Percentiles rank a stretch among this genome's conserved stretches.
Evolutionary conservation across 2,113 vertebrate species (phyloP).

Genomic region (Pollachius pollachius): DNA sequence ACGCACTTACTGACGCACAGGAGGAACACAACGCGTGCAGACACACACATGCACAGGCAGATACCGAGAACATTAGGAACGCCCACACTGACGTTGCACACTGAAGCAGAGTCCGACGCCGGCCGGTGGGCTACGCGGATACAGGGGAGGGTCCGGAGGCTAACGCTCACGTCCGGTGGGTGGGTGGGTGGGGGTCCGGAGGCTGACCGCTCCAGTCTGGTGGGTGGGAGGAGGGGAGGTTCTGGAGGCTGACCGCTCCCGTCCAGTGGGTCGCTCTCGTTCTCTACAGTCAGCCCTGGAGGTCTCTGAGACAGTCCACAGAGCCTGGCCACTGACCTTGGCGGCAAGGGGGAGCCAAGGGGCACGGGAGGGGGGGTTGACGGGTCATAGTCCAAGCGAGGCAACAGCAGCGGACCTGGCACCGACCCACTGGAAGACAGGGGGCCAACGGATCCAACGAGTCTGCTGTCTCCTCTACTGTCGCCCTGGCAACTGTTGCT

Average conservation of each 20-base stretch:
- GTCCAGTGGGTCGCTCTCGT: slow-evolving; percentile 53
- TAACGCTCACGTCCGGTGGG: slow-evolving; percentile 17
- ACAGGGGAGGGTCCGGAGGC: slow-evolving; percentile 23
- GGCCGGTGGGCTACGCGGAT: slow-evolving; percentile 50
- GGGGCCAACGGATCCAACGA: slow-evolving; percentile 40
- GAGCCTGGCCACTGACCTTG: slow-evolving; percentile 16
- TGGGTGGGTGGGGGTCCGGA: slow-evolving; percentile 25
- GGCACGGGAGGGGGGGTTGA: slow-evolving; percentile 19
- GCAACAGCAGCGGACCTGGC: slow-evolving; percentile 68
- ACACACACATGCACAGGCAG: slow-evolving; percentile 58
- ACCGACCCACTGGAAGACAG: slow-evolving; percentile 33
- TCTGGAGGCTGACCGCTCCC: background rate
- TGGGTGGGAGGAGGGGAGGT: slow-evolving; percentile 28
- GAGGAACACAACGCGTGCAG: slow-evolving; percentile 42
- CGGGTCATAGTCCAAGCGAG: slow-evolving; percentile 64
- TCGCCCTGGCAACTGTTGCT: slow-evolving; percentile 41
- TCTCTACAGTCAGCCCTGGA: slow-evolving; percentile 46
- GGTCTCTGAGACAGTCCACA: slow-evolving; percentile 46
- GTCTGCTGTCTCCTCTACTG: slow-evolving; percentile 33
- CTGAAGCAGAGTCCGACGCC: slow-evolving; percentile 53
- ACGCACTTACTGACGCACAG: slow-evolving; percentile 13
- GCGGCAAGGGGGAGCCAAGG: background rate
- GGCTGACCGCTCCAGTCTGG: background rate
- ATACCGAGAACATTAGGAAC: slow-evolving; percentile 36
- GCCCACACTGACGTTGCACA: slow-evolving; percentile 30